These are phyloP conservation scores for Lacanobia oleracea DNA, from an alignment of 2,888 invertebrate species.

Conservation along the genomic window DNA sequence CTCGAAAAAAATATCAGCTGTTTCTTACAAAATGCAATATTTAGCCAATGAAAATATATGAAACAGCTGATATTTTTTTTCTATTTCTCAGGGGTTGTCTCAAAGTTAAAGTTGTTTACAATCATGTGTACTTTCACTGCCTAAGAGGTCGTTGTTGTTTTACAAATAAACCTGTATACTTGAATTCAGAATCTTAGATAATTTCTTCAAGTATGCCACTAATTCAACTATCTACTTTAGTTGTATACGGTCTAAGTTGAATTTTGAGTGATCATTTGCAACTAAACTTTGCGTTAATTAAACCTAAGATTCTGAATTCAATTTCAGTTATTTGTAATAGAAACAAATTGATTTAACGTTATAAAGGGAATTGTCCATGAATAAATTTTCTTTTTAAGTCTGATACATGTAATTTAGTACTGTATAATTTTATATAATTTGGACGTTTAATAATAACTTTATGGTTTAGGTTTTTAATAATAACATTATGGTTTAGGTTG, in stretches of 20 bases:
- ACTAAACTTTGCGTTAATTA: too few species aligned
- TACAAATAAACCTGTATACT: too few species aligned
- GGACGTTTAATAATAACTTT: constrained; percentile 4
- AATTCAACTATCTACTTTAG: neutral
- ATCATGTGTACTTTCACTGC: too few species aligned
- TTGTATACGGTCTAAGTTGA: neutral
- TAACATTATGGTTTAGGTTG: constrained; percentile 15
- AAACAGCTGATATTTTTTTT: too few species aligned
- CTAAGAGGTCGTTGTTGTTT: too few species aligned
- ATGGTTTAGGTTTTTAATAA: constrained; percentile 11
- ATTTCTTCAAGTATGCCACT: neutral
- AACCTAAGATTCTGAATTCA: constrained; percentile 4
- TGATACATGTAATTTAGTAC: constrained; percentile 46
- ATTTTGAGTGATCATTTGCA: too few species aligned
- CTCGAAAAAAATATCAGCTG: too few species aligned
- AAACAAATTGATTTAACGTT: constrained; percentile 36
- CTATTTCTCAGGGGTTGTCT: too few species aligned
- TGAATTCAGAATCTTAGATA: neutral
- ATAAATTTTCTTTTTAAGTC: constrained; percentile 50
- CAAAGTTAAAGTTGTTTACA: too few species aligned
- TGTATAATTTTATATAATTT: constrained; percentile 36
- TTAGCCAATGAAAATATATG: too few species aligned
- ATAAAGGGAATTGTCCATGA: constrained; percentile 39
- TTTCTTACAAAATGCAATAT: too few species aligned
- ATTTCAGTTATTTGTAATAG: constrained; percentile 22